A percentile compares a stretch with the other conserved stretches of the same genome.
Evolutionary conservation across 2,888 invertebrate genomes (phyloP).

Genomic region (Timandra comae): DNA sequence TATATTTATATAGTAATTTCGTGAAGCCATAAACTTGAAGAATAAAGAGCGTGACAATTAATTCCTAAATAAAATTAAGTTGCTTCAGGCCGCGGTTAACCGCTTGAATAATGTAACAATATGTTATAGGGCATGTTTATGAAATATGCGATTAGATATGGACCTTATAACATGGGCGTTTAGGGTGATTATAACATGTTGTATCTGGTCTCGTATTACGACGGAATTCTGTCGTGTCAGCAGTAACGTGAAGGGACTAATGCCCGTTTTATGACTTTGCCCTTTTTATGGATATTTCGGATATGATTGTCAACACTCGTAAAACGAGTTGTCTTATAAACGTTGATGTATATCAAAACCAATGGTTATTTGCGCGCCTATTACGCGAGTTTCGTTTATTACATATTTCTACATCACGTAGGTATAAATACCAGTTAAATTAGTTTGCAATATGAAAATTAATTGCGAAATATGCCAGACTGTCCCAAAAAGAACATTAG

Average conservation of each 20-base stretch:
- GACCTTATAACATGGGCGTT: constrained; percentile 23
- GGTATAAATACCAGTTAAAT: too few relatives aligned
- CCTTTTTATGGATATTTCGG: constrained; percentile 62
- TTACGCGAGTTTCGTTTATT: too few relatives aligned
- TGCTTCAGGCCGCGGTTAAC: constrained; percentile 13
- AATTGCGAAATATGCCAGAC: too few relatives aligned
- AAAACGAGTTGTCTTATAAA: constrained; percentile 50
- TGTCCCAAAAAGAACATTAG: too few relatives aligned
- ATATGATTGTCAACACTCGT: constrained; percentile 61
- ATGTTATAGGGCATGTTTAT: constrained; percentile 20
- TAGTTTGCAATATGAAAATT: too few relatives aligned
- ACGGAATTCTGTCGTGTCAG: constrained; percentile 44
- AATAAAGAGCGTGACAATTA: constrained; percentile 19
- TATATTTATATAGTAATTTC: too few relatives aligned
- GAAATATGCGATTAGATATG: constrained; percentile 23
- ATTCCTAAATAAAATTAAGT: constrained; percentile 21
- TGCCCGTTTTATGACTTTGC: constrained; percentile 58
- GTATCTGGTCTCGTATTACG: constrained; percentile 30
- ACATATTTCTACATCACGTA: too few relatives aligned
- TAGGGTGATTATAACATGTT: constrained; percentile 31
- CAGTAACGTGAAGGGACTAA: constrained; percentile 55
- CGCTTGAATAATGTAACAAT: constrained; percentile 24
- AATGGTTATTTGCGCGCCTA: too few relatives aligned
- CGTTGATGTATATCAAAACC: constrained; percentile 33
- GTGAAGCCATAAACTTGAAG: constrained; percentile 10